phyloP scores from a whole-genome alignment of 35 echinoderm and acorn worm species.

The Apostichopus californicus region DNA sequence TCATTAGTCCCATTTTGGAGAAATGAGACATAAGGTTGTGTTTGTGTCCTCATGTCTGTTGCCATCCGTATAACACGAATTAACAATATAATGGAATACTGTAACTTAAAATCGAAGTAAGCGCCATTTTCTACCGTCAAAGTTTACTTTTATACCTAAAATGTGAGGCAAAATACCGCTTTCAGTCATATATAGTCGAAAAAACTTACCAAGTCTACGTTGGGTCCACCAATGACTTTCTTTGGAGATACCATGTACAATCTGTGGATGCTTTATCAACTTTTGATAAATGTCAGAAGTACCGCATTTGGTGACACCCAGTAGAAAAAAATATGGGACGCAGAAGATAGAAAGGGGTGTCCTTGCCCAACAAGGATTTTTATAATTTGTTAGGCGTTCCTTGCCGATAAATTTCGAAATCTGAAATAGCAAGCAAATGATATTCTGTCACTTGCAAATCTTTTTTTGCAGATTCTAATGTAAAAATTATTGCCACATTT shows the following conservation, averaged over 20 bases:
- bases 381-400: conserved; percentile 30
- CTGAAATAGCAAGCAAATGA: background rate
- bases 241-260: background rate
- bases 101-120: no score
- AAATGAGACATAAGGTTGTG: no score
- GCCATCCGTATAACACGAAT: no score
- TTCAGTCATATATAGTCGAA: no score
- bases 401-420: conserved; percentile 15
- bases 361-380: conserved; percentile 57
- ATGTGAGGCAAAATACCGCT: no score
- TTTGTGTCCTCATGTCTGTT: no score
- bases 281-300: conserved; percentile 60
- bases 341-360: background rate
- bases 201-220: conserved; percentile 44
- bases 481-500: no score
- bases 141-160: no score
- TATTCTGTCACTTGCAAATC: background rate
- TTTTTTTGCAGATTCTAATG: no score
- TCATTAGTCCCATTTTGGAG: no score
- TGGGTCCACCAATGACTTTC: conserved; percentile 69
- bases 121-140: no score
- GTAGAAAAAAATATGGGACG: conserved; percentile 63
- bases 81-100: no score
- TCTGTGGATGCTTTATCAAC: conserved; percentile 44
- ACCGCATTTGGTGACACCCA: conserved; percentile 63